phyloP scores from a whole-genome alignment of 2,113 vertebrate species.

The Emydura subglobosa region DNA sequence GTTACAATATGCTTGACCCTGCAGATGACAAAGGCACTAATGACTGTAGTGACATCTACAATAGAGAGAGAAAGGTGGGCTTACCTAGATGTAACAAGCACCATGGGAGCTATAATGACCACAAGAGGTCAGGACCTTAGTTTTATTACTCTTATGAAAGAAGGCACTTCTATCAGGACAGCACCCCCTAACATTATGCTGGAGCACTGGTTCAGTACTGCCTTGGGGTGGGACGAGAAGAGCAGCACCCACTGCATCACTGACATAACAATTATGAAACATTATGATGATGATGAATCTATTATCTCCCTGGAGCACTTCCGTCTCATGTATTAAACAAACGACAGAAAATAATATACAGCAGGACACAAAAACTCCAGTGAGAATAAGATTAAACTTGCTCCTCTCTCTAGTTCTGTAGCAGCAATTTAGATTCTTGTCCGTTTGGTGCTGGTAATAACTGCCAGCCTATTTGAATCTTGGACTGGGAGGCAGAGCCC shows the following conservation, averaged over 20 bases:
- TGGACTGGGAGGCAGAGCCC: neutral
- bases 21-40: neutral
- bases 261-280: neutral
- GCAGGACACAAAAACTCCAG: neutral
- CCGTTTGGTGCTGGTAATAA: neutral
- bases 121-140: neutral
- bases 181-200: neutral
- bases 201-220: neutral
- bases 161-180: neutral
- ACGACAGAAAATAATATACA: neutral
- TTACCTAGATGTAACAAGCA: neutral
- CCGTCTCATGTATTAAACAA: neutral
- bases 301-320: neutral
- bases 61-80: neutral
- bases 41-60: neutral
- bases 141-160: conserved; percentile 1
- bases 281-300: neutral
- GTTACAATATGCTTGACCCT: neutral
- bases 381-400: neutral
- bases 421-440: neutral
- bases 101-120: conserved; percentile 1
- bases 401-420: neutral
- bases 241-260: neutral
- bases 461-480: neutral
- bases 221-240: neutral